Base-by-base conservation (phyloP, 2,888 invertebrate species). In the Lathronympha strigana region DNA sequence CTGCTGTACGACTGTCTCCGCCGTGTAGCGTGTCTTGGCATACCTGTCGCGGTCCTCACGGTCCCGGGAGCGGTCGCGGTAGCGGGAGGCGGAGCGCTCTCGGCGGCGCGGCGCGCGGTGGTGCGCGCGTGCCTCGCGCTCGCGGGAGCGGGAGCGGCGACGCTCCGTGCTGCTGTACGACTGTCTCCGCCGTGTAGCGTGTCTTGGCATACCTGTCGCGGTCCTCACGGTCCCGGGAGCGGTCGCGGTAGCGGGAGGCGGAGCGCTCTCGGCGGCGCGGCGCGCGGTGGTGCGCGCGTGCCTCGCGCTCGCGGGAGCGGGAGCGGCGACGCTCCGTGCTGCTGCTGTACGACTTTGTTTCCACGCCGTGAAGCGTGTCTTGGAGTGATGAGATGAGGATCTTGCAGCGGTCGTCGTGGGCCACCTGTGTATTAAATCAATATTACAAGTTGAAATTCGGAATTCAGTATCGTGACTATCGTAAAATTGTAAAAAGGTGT, bases 371-470 rank as follows among this genome's bases (percentile, higher is more conserved):
- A 43, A 99, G 92, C 1, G 99, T 99, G 83, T 99, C 99, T 88
- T 98, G 98, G 1, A 99, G 93, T 0, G 98, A 98, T 75, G 97
- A 98, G 72, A 99, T 98, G 63, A 99, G 92, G 75, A 99, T 99
- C 92, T 99, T 98, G 93, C 99, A 99, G 45, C 99, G 94, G 83
- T 99, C 99, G 87, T 99, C 99, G 76, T 96, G 95, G 0, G 98
- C 97, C 50, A 98, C 97, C 90, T 93, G 74, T 17, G 13, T 0
- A 38, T 4, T 3, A 19, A 13, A 47, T 6, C 15, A 38, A 13
- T n/a, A 4, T 54, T 38, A 15, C 4, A 11, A 28, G 4, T 21
- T 23, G 47, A n/a, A 6, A 47, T 2, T 23, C 8, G 13, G 4
- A 47, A 47, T 13, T 9, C n/a, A n/a, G n/a, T n/a, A n/a, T n/a